Conservation (phyloP, 2,113 vertebrate genomes). For the Ceratotherium simum region DNA sequence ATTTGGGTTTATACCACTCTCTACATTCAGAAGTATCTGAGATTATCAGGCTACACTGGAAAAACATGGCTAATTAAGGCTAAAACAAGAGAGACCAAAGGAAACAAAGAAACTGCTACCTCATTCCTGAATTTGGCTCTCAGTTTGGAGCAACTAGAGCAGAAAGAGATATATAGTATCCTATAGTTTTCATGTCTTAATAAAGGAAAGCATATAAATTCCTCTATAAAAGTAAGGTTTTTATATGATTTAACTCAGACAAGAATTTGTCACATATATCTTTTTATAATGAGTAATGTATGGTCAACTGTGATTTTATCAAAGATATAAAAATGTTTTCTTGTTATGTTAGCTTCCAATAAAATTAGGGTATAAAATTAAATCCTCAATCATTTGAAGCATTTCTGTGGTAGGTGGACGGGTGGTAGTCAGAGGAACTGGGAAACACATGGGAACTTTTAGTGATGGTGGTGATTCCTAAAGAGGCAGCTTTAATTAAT, state of each 20-base stretch:
- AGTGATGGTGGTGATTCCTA: too few relatives aligned
- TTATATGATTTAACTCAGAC: not conserved
- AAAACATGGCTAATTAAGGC: not conserved
- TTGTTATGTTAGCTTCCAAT: not conserved
- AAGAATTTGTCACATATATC: not conserved
- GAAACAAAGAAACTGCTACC: not conserved
- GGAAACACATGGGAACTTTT: accelerated
- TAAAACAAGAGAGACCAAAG: not conserved
- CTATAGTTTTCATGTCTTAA: not conserved
- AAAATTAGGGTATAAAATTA: not conserved
- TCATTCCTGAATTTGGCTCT: not conserved
- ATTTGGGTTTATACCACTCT: not conserved
- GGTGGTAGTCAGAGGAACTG: not conserved
- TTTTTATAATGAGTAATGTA: not conserved
- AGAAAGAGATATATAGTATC: not conserved
- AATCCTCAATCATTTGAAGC: not conserved
- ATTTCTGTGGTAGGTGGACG: not conserved
- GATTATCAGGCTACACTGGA: not conserved
- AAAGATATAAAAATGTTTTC: not conserved
- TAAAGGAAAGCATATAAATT: not conserved
- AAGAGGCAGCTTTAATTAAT: not conserved
- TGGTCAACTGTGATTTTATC: not conserved
- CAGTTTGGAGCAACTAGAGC: not conserved
- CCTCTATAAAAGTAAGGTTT: not conserved
- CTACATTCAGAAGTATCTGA: not conserved